These are phyloP conservation scores for Diorhabda sublineata DNA, from an alignment of 1,140 invertebrate genomes.

Conservation along the genomic window DNA sequence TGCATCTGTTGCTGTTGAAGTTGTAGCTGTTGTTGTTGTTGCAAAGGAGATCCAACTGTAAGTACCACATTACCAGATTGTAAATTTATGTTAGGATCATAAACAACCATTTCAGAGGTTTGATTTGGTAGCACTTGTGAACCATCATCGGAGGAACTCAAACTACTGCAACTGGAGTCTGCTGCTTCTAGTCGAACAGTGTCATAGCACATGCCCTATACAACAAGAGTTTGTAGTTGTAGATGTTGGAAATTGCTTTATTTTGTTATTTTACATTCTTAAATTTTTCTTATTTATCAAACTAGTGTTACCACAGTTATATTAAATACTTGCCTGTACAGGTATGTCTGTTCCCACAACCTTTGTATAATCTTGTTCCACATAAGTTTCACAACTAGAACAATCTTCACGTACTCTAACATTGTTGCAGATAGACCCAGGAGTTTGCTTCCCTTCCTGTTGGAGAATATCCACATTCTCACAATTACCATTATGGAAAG, in stretches of 20 bases:
- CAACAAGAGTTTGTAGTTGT: no score
- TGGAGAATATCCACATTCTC: constrained; percentile 30
- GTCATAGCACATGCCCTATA: constrained; percentile 43
- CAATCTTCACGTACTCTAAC: constrained; percentile 37
- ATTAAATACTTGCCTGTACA: constrained; percentile 16
- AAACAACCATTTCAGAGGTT: constrained; percentile 43
- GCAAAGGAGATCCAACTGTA: constrained; percentile 33
- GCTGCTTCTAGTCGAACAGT: constrained; percentile 49
- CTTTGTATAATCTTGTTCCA: constrained; percentile 38
- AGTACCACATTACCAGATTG: constrained; percentile 39
- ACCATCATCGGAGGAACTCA: constrained; percentile 46
- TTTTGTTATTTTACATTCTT: no score
- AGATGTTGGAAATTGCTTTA: no score
- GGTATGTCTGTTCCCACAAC: constrained; percentile 40
- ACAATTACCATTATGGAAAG: constrained; percentile 33
- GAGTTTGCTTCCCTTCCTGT: constrained; percentile 28
- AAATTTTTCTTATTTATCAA: no score
- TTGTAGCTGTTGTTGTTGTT: constrained; percentile 7
- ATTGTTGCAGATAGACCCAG: constrained; percentile 33
- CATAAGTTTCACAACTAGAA: constrained; percentile 33
- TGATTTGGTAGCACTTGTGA: constrained; percentile 38
- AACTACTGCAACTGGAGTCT: constrained; percentile 50
- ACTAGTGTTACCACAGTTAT: neutral
- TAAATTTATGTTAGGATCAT: constrained; percentile 44
- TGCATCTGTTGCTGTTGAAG: constrained; percentile 26